Conservation (phyloP, 2,113 vertebrate species). For the Thamnophis sirtalis region DNA sequence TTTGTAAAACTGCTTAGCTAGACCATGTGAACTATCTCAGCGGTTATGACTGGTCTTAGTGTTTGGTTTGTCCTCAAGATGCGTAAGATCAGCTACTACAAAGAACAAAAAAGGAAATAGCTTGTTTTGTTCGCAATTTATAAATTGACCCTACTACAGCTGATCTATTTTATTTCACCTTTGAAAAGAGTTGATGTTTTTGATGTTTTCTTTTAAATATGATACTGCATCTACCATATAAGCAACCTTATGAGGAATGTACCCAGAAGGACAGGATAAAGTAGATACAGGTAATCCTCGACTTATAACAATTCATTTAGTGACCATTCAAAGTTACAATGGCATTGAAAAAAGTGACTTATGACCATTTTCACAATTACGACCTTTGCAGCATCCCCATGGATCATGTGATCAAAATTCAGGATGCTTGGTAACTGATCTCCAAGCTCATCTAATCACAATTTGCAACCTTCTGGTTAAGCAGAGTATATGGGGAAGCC, state of each 20-base stretch:
- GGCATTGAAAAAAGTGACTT: neutral
- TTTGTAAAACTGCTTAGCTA: neutral
- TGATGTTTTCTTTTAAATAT: neutral
- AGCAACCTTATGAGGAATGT: neutral
- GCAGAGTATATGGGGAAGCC: neutral
- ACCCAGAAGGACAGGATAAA: neutral
- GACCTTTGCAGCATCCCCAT: neutral
- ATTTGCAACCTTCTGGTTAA: neutral
- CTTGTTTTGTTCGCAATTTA: neutral
- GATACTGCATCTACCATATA: neutral
- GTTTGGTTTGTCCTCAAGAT: neutral
- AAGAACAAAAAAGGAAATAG: neutral
- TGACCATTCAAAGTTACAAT: no score
- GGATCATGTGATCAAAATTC: neutral
- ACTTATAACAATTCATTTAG: no score
- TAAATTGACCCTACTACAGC: neutral
- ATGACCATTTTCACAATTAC: neutral
- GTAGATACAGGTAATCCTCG: neutral
- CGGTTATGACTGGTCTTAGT: neutral
- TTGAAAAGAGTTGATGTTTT: neutral
- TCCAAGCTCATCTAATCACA: neutral
- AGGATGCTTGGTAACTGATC: neutral
- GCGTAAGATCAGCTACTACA: neutral
- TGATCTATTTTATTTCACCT: neutral
- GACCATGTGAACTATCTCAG: neutral